Conservation (phyloP, 2,113 vertebrate species). For the Chrysemys picta region DNA sequence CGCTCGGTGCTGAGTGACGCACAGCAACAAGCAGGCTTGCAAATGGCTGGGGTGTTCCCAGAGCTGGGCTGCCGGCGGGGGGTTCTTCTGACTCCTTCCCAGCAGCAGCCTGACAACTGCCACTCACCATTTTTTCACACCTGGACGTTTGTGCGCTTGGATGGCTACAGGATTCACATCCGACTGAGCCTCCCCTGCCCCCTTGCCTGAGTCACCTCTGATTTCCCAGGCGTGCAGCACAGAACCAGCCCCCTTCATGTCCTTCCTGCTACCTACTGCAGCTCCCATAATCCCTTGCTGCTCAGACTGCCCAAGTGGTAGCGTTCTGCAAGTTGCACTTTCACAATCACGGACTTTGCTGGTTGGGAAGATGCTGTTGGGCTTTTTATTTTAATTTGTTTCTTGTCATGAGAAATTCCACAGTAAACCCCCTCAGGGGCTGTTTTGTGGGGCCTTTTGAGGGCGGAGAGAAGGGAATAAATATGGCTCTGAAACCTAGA, state of each 20-base stretch:
- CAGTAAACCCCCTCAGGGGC: neutral
- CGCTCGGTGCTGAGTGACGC: neutral
- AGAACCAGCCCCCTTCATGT: neutral
- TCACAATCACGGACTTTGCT: neutral
- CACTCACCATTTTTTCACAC: neutral
- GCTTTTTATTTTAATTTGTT: neutral
- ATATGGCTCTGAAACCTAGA: neutral
- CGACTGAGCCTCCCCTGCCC: neutral
- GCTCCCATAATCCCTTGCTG: neutral
- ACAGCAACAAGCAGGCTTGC: neutral
- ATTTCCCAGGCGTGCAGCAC: neutral
- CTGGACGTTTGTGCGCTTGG: neutral
- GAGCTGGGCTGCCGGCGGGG: neutral
- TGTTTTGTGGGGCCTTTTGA: neutral
- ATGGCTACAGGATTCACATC: neutral
- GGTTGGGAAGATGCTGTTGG: neutral
- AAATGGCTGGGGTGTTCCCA: neutral
- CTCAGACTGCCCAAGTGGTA: too few relatives aligned
- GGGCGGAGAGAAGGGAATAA: neutral
- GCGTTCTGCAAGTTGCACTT: neutral
- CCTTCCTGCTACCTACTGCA: neutral
- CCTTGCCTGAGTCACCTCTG: neutral
- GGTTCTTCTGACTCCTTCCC: neutral
- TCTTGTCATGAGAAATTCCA: neutral
- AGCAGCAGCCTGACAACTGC: neutral